Evolutionary conservation across 92 coral and sea anemone genomes (phyloP), one percentile per base, ranked within the genome.

Genomic region (Diadumene lineata): DNA sequence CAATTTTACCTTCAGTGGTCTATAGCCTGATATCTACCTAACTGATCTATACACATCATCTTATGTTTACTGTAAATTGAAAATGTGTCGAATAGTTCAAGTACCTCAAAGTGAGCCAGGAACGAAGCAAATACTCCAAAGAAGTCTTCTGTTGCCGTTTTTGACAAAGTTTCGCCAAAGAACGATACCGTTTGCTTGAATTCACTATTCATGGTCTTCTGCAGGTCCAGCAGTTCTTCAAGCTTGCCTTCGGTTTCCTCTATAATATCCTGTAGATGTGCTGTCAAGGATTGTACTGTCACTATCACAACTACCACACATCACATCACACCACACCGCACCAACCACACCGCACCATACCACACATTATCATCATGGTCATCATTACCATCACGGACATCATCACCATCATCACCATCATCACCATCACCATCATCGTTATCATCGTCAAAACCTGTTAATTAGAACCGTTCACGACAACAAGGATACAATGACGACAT

Each of bases 121-220:
- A 96, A 96, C 2, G 88, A 86, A 26, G 96, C 97, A 60, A 96
- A 96, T 60, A 92, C 82, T 46, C 90, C 99, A 69, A 96, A 96
- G 86, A 96, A 96, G 23, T 96, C 99, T 73, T 96, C 99, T 10
- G 99, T 96, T 43, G 89, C 89, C 58, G 88, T 90, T 69, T 85
- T 84, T 7, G 81, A 58, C 4, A 74, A 86, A 56, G 78, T 93
- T 71, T 96, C 99, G 0, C 99, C 99, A 68, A 86, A 96, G 80
- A 92, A 96, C 64, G 83, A 83, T 17, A 84, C 93, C 11, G 88
- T 86, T 65, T 92, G 88, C 18, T 75, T 82, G 69, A 88, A 96
- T 75, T 92, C 92, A 0, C 56, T 66, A 57, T 79, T 79, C 82
- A 90, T 88, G 43, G 77, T 85, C 48, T 81, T 85, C 71, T 89